A percentile compares a stretch with the other conserved stretches of the same genome.
These are phyloP conservation scores for Dendrocopos noguchii DNA, from an alignment of 2,113 vertebrate genomes.

Conservation along the genomic window DNA sequence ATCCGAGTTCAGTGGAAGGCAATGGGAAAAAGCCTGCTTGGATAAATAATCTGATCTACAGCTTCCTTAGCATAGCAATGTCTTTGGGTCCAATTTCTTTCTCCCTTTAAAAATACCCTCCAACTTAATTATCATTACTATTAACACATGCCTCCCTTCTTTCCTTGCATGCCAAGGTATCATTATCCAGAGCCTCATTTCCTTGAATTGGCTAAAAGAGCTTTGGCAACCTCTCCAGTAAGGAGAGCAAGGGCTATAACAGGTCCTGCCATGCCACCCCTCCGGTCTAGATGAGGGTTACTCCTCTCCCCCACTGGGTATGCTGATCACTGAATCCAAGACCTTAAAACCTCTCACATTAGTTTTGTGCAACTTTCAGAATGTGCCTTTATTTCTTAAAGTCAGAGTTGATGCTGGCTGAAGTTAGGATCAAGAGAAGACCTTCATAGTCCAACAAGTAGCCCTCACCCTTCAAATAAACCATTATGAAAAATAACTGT, in stretches of 20 bases:
- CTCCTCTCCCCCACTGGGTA: not conserved
- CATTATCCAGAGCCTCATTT: not conserved
- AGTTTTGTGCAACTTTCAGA: not conserved
- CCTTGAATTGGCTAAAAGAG: not conserved
- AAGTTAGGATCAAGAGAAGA: not conserved
- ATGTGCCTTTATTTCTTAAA: not conserved
- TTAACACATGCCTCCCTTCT: not conserved
- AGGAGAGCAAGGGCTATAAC: not conserved
- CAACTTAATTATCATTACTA: not conserved
- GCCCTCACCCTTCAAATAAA: not conserved
- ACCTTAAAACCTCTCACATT: not conserved
- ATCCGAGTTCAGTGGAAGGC: not conserved
- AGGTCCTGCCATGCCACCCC: accelerated
- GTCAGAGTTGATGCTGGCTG: not conserved
- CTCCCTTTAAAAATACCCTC: too few species aligned
- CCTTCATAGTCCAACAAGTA: not conserved
- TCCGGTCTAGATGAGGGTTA: accelerated
- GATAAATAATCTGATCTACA: not conserved
- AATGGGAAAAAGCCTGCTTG: not conserved
- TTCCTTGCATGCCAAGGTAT: not conserved
- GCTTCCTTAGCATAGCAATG: not conserved
- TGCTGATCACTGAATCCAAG: not conserved
- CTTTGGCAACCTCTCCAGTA: not conserved
- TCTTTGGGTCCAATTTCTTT: too few species aligned
- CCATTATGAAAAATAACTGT: not conserved